These are phyloP conservation scores for Kryptopterus vitreolus DNA, from an alignment of 2,797 vertebrate species.

Conservation along the genomic window DNA sequence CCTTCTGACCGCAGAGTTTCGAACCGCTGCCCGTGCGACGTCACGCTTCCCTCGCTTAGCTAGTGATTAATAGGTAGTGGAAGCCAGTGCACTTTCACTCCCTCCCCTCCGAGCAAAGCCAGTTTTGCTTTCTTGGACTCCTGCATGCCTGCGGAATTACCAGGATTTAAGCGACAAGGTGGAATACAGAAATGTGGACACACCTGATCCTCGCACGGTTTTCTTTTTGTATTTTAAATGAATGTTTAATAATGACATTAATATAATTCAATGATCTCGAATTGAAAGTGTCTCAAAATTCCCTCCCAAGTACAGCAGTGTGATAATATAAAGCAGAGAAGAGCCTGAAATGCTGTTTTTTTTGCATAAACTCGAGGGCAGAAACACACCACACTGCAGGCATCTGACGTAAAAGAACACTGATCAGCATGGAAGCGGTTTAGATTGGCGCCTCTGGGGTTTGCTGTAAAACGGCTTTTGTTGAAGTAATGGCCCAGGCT, in stretches of 20 bases:
- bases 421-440: not conserved
- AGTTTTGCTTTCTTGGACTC: not conserved
- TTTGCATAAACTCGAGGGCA: not conserved
- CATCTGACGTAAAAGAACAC: not conserved
- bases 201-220: not conserved
- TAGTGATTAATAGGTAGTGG: not conserved
- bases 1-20: not conserved
- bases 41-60: not conserved
- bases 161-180: not conserved
- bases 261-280: not conserved
- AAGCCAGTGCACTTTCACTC: not conserved
- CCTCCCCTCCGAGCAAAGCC: not conserved
- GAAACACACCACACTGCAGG: not conserved
- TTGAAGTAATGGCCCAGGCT: not conserved
- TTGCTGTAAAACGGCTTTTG: constrained; percentile 5
- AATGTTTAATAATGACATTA: not conserved
- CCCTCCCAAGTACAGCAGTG: too few species aligned
- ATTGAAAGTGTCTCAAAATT: too few species aligned
- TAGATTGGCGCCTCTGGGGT: not conserved
- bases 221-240: not conserved
- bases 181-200: not conserved
- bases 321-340: not conserved
- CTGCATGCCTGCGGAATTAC: too few species aligned
- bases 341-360: not conserved
- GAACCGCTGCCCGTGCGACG: not conserved